phyloP scores from a whole-genome alignment of 2,888 invertebrate genomes.

The Physocephala rufipes region DNA sequence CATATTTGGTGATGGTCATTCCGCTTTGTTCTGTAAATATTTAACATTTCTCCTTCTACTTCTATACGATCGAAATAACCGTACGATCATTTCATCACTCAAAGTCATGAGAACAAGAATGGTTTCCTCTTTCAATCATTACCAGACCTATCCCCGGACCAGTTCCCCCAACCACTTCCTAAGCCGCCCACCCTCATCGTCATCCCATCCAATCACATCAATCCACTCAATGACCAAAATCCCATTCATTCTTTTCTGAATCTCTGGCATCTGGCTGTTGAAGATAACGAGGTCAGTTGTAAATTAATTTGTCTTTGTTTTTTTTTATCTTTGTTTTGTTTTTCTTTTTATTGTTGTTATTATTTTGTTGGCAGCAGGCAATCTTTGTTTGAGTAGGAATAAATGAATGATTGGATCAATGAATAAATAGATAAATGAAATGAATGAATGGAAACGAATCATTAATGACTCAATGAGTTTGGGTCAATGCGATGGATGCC shows the following conservation, averaged over 20 bases:
- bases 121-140: background rate
- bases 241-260: background rate
- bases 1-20: background rate
- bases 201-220: no score
- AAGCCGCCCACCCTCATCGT: background rate
- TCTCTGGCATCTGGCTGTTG: conserved; percentile 15
- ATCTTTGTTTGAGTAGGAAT: conserved; percentile 10
- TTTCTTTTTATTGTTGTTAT: no score
- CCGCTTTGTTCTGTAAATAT: conserved; percentile 3
- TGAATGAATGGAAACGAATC: conserved; percentile 11
- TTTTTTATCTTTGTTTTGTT: conserved; percentile 22
- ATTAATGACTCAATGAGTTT: background rate
- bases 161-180: background rate
- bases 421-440: no score
- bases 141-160: no score
- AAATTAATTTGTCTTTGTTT: conserved; percentile 35
- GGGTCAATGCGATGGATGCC: no score
- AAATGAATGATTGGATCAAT: background rate
- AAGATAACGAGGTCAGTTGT: conserved; percentile 31
- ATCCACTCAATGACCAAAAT: no score
- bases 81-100: background rate
- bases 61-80: background rate
- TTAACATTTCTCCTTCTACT: no score
- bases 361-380: background rate
- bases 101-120: background rate